Percentiles rank a stretch among this genome's conserved stretches.
These are phyloP conservation scores for Aegithalos caudatus DNA, from an alignment of 2,113 vertebrate species.

Conservation along the genomic window DNA sequence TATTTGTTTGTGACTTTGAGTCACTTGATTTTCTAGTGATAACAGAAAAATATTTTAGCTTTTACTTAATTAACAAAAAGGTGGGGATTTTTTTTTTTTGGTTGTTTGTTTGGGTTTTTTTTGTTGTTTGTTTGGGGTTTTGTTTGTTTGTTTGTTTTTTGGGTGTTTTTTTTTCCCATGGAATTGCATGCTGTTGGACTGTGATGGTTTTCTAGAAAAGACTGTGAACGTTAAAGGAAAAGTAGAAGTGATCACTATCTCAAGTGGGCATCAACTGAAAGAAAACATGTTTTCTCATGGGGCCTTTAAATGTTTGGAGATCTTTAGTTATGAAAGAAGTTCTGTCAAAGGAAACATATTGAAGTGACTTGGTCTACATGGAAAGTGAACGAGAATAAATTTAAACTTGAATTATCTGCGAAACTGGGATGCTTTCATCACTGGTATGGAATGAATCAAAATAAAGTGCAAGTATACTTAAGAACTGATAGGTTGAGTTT, in stretches of 20 bases:
- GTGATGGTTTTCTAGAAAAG: background rate
- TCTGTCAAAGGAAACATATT: background rate
- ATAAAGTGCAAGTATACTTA: background rate
- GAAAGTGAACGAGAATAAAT: background rate
- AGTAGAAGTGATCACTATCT: background rate
- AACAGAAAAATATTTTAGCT: background rate
- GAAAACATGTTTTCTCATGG: background rate
- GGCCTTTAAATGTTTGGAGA: background rate
- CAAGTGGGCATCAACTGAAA: background rate
- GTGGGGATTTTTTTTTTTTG: accelerated
- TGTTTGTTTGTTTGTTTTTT: no score
- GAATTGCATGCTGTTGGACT: background rate
- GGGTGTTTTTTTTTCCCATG: accelerated
- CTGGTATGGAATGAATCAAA: background rate
- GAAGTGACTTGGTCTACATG: background rate
- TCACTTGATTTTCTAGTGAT: background rate
- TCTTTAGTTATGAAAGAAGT: background rate
- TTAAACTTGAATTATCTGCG: background rate
- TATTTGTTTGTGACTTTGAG: background rate
- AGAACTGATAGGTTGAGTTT: background rate
- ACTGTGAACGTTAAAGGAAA: background rate
- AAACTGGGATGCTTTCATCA: background rate
- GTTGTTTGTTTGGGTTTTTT: no score
- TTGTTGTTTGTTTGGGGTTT: no score
- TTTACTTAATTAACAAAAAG: background rate